Base-by-base conservation (phyloP, 2,888 invertebrate species). In the Meiosimyza decipiens region DNA sequence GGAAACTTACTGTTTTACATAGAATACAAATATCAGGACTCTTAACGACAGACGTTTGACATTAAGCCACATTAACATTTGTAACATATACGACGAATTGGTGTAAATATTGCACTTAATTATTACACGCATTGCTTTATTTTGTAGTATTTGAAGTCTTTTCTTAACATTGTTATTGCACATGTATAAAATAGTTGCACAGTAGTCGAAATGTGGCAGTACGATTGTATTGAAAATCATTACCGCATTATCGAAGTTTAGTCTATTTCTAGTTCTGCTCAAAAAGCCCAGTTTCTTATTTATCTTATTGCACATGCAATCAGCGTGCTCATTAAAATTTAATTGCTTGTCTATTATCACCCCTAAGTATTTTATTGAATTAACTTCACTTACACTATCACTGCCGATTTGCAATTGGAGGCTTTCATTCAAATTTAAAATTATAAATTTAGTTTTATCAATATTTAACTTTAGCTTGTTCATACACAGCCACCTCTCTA, bases 151-250 rank as follows among this genome's bases (percentile, higher is more conserved):
- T 15, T 68, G 67, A 40, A 68, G 57, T 33, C 57, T 68, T 28
- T 55, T 22, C 49, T 47, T 68, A n/a, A 57, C 11, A 11, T 68
- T 6, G 40, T 13, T 55, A 55, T 68, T 68, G n/a, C 68, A 55
- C 60, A 69, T 69, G 9, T 50, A 50, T 40, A 60, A 22, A 22
- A 69, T 60, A 28, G 69, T 60, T 3, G 50, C 60, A 69, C 69
- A 69, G 22, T 60, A 69, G 12, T 69, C 69, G 50, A 69, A 69
- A 69, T 60, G 69, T 28, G 69, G 69, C 40, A 60, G n/a, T 52
- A 69, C 12, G 49, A 69, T 69, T 16, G 59, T 11, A 13, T 59
- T 69, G 9, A 47, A 49, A 69, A 69, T 69, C 60, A 60, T 69
- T 47, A 52, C 52, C 2, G 13, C 6, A 6, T 49, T 4, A 7